These are phyloP conservation scores for Dioctria rufipes DNA, from an alignment of 2,888 invertebrate species.

Conservation along the genomic window DNA sequence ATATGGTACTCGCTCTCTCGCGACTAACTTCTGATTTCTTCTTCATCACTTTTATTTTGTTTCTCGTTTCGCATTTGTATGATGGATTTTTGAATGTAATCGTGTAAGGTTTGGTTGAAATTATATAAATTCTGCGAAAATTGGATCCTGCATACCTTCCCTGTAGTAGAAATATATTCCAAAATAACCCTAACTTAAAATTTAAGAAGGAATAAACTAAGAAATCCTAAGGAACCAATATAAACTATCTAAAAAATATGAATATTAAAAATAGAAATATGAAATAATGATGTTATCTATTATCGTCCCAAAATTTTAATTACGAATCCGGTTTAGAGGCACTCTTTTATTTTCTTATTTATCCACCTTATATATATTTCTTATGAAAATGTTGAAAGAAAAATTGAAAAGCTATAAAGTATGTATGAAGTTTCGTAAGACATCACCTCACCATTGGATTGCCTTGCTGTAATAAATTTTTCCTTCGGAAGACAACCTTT, in stretches of 20 bases:
- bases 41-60: too few species aligned
- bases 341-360: neutral
- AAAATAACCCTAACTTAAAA: too few species aligned
- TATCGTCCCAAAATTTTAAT: constrained; percentile 11
- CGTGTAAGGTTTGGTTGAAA: too few species aligned
- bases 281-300: constrained; percentile 23
- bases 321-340: neutral
- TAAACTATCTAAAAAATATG: neutral
- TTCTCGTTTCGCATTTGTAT: too few species aligned
- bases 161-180: too few species aligned
- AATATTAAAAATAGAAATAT: constrained; percentile 12
- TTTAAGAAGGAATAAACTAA: too few species aligned
- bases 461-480: constrained; percentile 13
- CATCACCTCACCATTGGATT: constrained; percentile 2
- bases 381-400: neutral
- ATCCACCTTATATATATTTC: neutral
- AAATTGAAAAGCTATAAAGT: constrained; percentile 17
- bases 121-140: too few species aligned
- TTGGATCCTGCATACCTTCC: too few species aligned
- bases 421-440: neutral
- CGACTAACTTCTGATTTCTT: too few species aligned
- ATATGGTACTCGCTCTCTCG: too few species aligned
- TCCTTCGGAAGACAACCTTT: constrained; percentile 35
- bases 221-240: neutral
- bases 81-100: too few species aligned